Evolutionary conservation across 2,888 invertebrate species (phyloP), one percentile per base, ranked within the genome.

Genomic region (Malthinus seriepunctatus): DNA sequence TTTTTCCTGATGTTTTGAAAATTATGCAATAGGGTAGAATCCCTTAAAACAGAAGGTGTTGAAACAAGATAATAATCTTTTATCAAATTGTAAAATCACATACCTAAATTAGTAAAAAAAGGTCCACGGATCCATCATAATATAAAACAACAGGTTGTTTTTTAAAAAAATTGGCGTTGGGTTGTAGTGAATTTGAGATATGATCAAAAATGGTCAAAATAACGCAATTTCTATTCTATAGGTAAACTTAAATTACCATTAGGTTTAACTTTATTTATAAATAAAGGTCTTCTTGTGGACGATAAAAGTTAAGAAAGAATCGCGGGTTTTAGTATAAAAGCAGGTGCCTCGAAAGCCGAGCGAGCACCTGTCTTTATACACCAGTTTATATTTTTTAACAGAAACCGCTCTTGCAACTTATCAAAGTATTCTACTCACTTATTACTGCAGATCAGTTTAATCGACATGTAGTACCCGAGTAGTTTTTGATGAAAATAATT

Each of bases 331-430:
- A 23, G 23, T 23, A 32, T 8, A 45, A 39, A 51, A 63, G 69
- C 69, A 69, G 69, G 69, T 69, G 69, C 68, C 65, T 68, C 66
- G 61, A 64, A 63, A 65, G 67, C 67, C n/a, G 23, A 23, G 9
- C 35, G 53, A 58, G 62, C 62, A 67, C 68, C 68, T 68, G 67
- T 68, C 66, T 61, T 58, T 49, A 51, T 63, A 69, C 69, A 69
- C 69, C 68, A 69, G 69, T 69, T 68, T 69, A 62, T 65, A 69
- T 69, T 69, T 69, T 67, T 69, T 67, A 68, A 59, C 60, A 44
- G 56, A 68, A 69, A 67, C 69, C 68, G 69, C 69, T 68, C 68
- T 64, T 68, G 66, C 69, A 66, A 66, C 66, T 67, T 63, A 63
- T 61, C 58, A 58, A 58, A 53, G 51, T 14, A 45, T 56, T 55